Evolutionary conservation across 2,888 invertebrate genomes (phyloP).

Genomic region (Raillietiella orientalis): DNA sequence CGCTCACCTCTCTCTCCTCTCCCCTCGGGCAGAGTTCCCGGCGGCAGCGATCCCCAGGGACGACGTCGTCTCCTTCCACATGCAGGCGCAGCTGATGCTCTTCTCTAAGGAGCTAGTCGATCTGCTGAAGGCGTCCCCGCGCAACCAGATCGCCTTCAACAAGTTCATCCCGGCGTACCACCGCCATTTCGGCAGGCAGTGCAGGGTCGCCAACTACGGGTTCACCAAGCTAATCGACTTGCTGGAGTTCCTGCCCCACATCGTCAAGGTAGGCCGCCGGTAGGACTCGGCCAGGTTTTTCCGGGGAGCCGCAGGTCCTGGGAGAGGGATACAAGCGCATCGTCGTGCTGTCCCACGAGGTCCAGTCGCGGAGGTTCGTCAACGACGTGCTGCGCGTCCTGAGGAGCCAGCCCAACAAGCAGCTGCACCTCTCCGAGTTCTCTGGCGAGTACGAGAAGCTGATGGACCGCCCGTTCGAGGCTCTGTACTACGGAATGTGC

Average conservation of each 20-base stretch:
- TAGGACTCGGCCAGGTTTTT: not conserved
- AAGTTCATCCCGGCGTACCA: slow-evolving; percentile 85
- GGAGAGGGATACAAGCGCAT: slow-evolving; percentile 60
- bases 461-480: slow-evolving; percentile 16
- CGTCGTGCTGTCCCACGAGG: slow-evolving; percentile 55
- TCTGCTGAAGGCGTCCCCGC: slow-evolving; percentile 40
- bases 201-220: slow-evolving; percentile 85
- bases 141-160: slow-evolving; percentile 43
- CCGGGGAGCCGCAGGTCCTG: slow-evolving; percentile 26
- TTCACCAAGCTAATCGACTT: slow-evolving; percentile 69
- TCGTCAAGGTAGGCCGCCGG: slow-evolving; percentile 31
- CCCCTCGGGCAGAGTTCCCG: too few species aligned
- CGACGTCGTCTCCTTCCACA: slow-evolving; percentile 8
- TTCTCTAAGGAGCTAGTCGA: slow-evolving; percentile 65
- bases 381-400: slow-evolving; percentile 58
- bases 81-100: slow-evolving; percentile 35
- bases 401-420: slow-evolving; percentile 44
- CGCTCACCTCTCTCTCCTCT: too few species aligned
- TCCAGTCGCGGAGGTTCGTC: slow-evolving; percentile 64
- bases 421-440: slow-evolving; percentile 28
- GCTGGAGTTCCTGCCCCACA: slow-evolving; percentile 51
- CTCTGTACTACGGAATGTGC: slow-evolving; percentile 17
- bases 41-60: too few species aligned
- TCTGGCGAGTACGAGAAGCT: slow-evolving; percentile 27
- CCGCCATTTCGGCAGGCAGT: slow-evolving; percentile 81